Conservation (phyloP, 2,113 vertebrate genomes). For the Eretmochelys imbricata region DNA sequence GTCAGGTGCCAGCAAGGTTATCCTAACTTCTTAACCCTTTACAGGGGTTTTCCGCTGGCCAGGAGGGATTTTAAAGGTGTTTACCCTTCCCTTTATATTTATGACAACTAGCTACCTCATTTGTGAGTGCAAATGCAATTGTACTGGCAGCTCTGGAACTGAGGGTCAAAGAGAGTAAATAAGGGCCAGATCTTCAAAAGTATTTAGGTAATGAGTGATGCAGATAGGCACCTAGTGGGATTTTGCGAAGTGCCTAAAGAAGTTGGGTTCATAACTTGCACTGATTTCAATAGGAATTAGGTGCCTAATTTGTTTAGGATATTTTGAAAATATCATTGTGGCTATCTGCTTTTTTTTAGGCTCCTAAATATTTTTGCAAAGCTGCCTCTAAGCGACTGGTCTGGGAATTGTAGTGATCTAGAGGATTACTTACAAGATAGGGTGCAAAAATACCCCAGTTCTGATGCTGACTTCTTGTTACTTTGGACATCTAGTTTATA, state of each 20-base stretch:
- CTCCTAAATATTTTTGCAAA: not conserved
- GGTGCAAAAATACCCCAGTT: not conserved
- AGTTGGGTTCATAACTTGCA: not conserved
- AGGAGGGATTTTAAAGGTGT: too few species aligned
- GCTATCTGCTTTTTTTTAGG: not conserved
- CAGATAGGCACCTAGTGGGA: not conserved
- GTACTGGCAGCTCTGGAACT: not conserved
- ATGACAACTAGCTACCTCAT: not conserved
- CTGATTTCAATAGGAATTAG: not conserved
- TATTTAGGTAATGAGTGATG: not conserved
- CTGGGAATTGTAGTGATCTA: not conserved
- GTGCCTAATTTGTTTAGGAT: not conserved
- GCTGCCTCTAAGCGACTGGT: not conserved
- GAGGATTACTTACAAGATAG: not conserved
- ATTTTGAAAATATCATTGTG: not conserved
- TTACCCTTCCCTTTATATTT: too few species aligned
- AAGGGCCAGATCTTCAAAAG: not conserved
- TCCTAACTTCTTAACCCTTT: too few species aligned
- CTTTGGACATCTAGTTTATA: not conserved
- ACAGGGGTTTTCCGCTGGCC: too few species aligned
- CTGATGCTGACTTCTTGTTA: not conserved
- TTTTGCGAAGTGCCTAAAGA: not conserved
- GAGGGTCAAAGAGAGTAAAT: not conserved
- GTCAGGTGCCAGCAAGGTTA: too few species aligned
- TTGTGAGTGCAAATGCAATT: not conserved